Base-by-base conservation (phyloP, 2,113 vertebrate genomes). In the Emydura subglobosa region DNA sequence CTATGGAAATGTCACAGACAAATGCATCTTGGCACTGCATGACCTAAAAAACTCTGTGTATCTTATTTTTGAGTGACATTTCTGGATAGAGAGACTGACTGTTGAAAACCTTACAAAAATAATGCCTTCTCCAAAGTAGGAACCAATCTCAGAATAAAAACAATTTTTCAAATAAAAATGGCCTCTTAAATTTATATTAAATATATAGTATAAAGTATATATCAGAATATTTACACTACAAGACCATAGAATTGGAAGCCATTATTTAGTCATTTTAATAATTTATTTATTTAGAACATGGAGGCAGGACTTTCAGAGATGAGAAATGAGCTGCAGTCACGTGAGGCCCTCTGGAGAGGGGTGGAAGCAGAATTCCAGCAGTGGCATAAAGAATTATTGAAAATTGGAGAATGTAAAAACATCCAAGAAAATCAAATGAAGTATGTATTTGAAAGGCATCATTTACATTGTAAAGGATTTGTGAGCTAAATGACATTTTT, bases 271-370 rank as follows among this genome's bases (percentile, higher is more conserved):
- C 2, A 51, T 65, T 92, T 89, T 81, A 72, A 93, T 84, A 86
- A 1, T 90, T 89, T 95, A 49, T 98, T 97, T 91, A 72, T 97
- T 93, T 92, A 99, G 98, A 97, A 93, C 53, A 98, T 98, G 94
- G 98, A 98, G 93, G 97, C 94, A 88, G 96, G 97, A 10, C 87
- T 98, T 91, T 96, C 92, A 76, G 98, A 98, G 83, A 97, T 98
- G 50, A 98, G 94, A 95, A 98, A 86, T 89, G 98, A 98, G 92
- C 94, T 98, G n/a, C 97, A 98, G 59, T 98, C 97, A 85, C 96
- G 93, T 19, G 97, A 98, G 53, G 89, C 97, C 89, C 96, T 98
- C 82, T 96, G 98, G 96, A 97, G 96, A 92, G 97, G 96, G 54
- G 94, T 97, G 83, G 97, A 98, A 50, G 87, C 97, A 95, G 98